Evolutionary conservation across 2,888 invertebrate genomes (phyloP), one percentile per base, ranked within the genome.

Genomic region (Emmelina monodactyla): DNA sequence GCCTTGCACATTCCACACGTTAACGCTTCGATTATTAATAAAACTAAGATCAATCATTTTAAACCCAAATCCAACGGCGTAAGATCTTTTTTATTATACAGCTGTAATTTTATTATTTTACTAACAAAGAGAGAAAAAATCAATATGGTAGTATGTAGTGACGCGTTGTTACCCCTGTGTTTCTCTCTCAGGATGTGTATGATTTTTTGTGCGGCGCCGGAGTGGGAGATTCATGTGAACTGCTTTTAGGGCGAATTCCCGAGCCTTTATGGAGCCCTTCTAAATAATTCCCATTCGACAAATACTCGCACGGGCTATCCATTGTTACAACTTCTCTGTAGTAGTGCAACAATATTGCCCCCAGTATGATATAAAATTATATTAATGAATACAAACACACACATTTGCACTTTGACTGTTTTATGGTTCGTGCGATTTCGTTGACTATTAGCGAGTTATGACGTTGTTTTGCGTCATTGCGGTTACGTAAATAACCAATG

Each of bases 191-290:
- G 75, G 79, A 76, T 76, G 61, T 65, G 67, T 76, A 72, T 72
- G 75, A 75, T 78, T 79, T 78, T 79, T 78, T 78, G 71, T 78
- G 60, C 60, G 56, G 62, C 62, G 62, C 69, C 68, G 66, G 70
- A 76, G 76, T 76, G 75, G 76, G 78, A 76, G 73, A 65, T 70
- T 73, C 79, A 79, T 79, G 79, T 73, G 79, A 80, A 80, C 79
- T 71, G 76, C 76, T 76, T 78, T 76, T 76, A 64, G 78, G 79
- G 78, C 76, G 68, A 76, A 78, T 79, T 79, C 79, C 79, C 79
- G 79, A 69, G 79, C 78, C 78, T 73, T 68, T 65, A 59, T 62
- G 64, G 69, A 64, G 75, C 79, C 78, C 78, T 78, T 78, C 64
- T 69, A 69, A 73, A 78, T 76, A 76, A 76, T 75, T 70, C 76